Conservation (phyloP, 2,888 invertebrate species). For the Microctonus brassicae region DNA sequence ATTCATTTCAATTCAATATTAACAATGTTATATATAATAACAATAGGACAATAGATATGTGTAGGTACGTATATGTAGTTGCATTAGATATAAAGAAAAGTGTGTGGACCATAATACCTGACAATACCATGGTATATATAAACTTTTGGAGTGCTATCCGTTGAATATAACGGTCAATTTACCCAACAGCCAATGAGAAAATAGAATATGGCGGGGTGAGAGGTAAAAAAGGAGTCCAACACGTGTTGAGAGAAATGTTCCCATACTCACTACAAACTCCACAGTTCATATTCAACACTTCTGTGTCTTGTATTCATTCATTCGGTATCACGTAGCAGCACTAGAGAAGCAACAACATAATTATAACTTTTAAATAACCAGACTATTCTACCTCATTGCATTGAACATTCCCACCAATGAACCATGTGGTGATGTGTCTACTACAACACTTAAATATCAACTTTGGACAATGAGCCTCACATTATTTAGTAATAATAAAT, state of each 20-base stretch:
- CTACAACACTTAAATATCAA: too few species aligned
- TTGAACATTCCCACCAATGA: too few species aligned
- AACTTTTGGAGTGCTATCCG: background rate
- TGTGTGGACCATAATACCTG: too few species aligned
- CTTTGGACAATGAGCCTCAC: background rate
- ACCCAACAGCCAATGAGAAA: background rate
- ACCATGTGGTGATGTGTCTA: too few species aligned
- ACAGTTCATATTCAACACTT: too few species aligned
- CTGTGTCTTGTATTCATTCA: too few species aligned
- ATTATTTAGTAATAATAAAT: conserved; percentile 12
- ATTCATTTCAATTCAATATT: background rate
- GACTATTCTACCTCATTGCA: too few species aligned
- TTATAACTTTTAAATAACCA: too few species aligned
- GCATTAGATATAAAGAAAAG: too few species aligned
- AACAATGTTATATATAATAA: background rate
- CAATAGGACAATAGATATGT: background rate
- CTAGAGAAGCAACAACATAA: too few species aligned
- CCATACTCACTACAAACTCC: background rate
- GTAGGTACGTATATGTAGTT: background rate
- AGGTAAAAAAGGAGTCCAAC: background rate
- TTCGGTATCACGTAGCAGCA: too few species aligned
- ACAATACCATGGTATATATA: too few species aligned
- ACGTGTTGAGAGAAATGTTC: conserved; percentile 7
- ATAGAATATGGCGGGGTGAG: background rate
- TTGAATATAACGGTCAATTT: conserved; percentile 1